Percentiles rank a stretch among this genome's conserved stretches.
phyloP scores from a whole-genome alignment of 2,888 invertebrate species.

The Pyralis farinalis region DNA sequence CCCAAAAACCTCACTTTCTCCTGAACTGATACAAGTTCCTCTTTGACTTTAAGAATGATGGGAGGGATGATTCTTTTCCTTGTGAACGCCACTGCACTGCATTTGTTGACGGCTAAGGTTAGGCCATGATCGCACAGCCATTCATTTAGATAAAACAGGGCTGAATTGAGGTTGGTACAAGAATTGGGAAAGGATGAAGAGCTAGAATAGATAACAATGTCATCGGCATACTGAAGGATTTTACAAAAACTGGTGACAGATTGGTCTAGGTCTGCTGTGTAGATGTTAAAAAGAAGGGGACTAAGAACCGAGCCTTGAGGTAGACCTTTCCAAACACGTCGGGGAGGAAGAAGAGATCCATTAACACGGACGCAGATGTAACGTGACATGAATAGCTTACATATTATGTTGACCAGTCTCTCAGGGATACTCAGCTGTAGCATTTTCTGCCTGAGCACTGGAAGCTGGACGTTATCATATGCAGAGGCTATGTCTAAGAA shows the following conservation, averaged over 20 bases:
- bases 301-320: slow-evolving; percentile 25
- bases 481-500: slow-evolving; percentile 28
- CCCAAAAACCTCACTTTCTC: slow-evolving; percentile 19
- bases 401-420: slow-evolving; percentile 18
- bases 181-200: not conserved
- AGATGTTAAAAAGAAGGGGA: slow-evolving; percentile 20
- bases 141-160: no score
- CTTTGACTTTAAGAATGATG: not conserved
- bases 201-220: slow-evolving; percentile 17
- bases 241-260: slow-evolving; percentile 10
- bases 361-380: not conserved
- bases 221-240: slow-evolving; percentile 27
- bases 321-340: slow-evolving; percentile 22
- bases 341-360: not conserved
- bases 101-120: not conserved
- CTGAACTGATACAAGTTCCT: not conserved
- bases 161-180: no score
- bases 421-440: slow-evolving; percentile 19
- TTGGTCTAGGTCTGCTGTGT: slow-evolving; percentile 19
- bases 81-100: not conserved
- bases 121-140: no score
- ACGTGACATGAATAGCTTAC: slow-evolving; percentile 13
- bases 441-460: not conserved
- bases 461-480: slow-evolving; percentile 23
- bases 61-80: not conserved